These are phyloP conservation scores for Psylliodes chrysocephalus DNA, from an alignment of 2,888 invertebrate species.

Conservation along the genomic window DNA sequence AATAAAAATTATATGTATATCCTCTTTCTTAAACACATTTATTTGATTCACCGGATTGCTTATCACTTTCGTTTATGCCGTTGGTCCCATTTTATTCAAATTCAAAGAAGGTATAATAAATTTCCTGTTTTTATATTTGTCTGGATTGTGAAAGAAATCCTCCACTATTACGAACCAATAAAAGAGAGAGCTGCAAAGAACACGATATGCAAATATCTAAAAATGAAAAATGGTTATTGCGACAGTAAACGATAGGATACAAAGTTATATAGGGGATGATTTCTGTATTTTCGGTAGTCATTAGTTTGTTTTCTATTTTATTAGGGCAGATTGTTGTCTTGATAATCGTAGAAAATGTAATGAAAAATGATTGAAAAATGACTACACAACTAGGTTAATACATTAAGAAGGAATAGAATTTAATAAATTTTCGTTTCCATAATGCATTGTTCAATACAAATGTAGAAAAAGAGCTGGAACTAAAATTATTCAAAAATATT, in stretches of 20 bases:
- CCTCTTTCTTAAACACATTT: not conserved
- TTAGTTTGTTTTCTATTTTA: not conserved
- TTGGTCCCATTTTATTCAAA: not conserved
- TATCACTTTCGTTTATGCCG: not conserved
- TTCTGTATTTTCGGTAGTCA: not conserved
- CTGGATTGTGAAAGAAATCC: not conserved
- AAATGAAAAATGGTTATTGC: constrained; percentile 9
- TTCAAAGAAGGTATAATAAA: constrained; percentile 4
- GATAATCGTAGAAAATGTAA: not conserved
- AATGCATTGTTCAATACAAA: too few species aligned
- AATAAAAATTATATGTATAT: too few species aligned
- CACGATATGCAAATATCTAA: constrained; percentile 4
- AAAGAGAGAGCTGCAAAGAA: constrained; percentile 6
- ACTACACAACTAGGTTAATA: too few species aligned
- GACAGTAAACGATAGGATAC: constrained; percentile 2
- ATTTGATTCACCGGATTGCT: not conserved
- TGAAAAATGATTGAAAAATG: not conserved
- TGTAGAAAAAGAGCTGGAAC: too few species aligned
- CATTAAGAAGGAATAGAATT: too few species aligned
- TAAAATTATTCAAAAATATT: too few species aligned
- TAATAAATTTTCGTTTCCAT: too few species aligned
- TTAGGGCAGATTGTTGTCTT: not conserved
- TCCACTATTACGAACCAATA: not conserved
- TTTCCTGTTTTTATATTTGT: constrained; percentile 11
- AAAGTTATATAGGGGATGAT: not conserved